Evolutionary conservation across 2,888 invertebrate genomes (phyloP).

Genomic region (Meloe dianella): DNA sequence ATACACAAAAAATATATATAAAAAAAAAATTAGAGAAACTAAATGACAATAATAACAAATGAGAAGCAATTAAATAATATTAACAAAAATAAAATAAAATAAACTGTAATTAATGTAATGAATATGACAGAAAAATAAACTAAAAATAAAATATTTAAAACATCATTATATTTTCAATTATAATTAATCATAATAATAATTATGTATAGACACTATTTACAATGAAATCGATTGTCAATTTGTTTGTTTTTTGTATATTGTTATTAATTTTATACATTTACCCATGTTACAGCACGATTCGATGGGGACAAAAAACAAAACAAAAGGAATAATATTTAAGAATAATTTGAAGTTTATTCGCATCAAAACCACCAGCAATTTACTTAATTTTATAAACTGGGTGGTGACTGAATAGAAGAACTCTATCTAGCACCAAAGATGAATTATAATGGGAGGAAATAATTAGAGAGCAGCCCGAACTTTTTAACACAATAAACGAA

Average conservation of each 20-base stretch:
- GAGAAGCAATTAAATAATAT: conserved; percentile 23
- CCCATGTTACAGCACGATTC: not conserved
- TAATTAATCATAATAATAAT: not conserved
- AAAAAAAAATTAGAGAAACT: not conserved
- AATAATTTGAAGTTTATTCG: too few relatives aligned
- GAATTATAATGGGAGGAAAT: not conserved
- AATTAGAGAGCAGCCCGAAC: conserved; percentile 30
- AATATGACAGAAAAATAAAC: not conserved
- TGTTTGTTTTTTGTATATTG: too few relatives aligned
- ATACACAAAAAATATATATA: conserved; percentile 8
- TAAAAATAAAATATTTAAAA: not conserved
- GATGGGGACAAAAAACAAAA: too few relatives aligned
- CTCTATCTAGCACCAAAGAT: conserved; percentile 34
- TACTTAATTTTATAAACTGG: conserved; percentile 56
- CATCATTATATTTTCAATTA: not conserved
- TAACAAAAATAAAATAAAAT: conserved; percentile 19
- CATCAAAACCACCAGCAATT: conserved; percentile 60
- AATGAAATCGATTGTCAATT: conserved; percentile 2
- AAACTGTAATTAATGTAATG: conserved; percentile 12
- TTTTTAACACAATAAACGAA: not conserved
- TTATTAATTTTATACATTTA: not conserved
- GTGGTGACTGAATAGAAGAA: conserved; percentile 54
- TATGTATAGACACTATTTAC: conserved; percentile 6
- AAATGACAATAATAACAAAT: conserved; percentile 11
- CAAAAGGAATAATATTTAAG: too few relatives aligned